Percentiles rank a stretch among this genome's conserved stretches.
phyloP scores from a whole-genome alignment of 2,888 invertebrate species.

The Drosophila paucipuncta region DNA sequence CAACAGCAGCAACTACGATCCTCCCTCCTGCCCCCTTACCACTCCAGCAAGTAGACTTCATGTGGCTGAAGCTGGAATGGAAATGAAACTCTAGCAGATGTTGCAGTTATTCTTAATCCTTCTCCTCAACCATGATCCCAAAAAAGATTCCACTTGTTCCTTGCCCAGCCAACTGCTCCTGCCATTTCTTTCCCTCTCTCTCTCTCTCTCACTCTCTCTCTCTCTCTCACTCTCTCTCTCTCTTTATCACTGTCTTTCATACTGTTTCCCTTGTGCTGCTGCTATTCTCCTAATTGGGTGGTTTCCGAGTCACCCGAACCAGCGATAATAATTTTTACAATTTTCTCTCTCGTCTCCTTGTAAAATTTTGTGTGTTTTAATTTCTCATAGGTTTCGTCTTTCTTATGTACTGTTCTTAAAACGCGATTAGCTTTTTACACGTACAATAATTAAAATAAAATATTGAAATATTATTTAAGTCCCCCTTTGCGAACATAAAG shows the following conservation, averaged over 20 bases:
- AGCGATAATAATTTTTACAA: slow-evolving; percentile 48
- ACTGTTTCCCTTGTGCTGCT: slow-evolving; percentile 11
- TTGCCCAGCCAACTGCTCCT: slow-evolving; percentile 42
- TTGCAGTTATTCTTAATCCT: slow-evolving; percentile 17
- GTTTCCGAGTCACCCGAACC: slow-evolving; percentile 16
- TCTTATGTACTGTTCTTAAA: slow-evolving; percentile 38
- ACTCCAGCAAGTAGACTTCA: neutral
- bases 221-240: neutral
- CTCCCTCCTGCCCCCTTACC: neutral
- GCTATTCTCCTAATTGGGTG: slow-evolving; percentile 44
- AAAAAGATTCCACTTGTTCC: slow-evolving; percentile 7
- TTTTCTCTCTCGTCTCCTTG: slow-evolving; percentile 25
- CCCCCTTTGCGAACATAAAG: slow-evolving; percentile 44
- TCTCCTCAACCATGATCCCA: neutral
- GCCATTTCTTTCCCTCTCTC: slow-evolving; percentile 14
- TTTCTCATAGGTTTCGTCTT: slow-evolving; percentile 22
- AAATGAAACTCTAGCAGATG: slow-evolving; percentile 41
- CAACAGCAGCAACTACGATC: slow-evolving; percentile 34
- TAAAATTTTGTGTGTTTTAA: slow-evolving; percentile 24
- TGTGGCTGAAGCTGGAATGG: slow-evolving; percentile 23
- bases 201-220: neutral
- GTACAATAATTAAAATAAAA: slow-evolving; percentile 71
- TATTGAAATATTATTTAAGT: slow-evolving; percentile 74
- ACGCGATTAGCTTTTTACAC: slow-evolving; percentile 75
- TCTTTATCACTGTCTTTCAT: neutral